phyloP scores from a whole-genome alignment of 1,140 invertebrate species.

The Orius insidiosus region DNA sequence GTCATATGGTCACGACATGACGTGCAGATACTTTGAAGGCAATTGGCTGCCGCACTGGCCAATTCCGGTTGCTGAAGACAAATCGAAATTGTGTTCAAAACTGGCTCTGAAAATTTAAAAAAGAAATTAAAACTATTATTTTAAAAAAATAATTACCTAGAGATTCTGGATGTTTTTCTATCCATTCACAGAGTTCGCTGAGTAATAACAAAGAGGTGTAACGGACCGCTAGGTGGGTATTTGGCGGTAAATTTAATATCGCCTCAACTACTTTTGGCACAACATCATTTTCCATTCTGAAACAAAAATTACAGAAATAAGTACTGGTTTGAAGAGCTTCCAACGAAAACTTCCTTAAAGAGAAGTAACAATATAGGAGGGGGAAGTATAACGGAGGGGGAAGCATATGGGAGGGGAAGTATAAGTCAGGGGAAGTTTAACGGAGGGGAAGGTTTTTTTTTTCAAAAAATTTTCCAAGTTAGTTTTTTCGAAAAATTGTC shows the following conservation, averaged over 20 bases:
- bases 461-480: too few species aligned
- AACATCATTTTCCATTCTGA: conserved; percentile 76
- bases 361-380: too few species aligned
- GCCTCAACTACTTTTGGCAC: conserved; percentile 86
- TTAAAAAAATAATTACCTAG: conserved; percentile 33
- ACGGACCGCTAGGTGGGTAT: conserved; percentile 71
- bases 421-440: too few species aligned
- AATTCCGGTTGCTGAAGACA: conserved; percentile 57
- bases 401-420: too few species aligned
- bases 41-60: conserved; percentile 55
- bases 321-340: too few species aligned
- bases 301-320: conserved; percentile 23
- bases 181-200: conserved; percentile 90
- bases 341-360: too few species aligned
- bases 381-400: too few species aligned
- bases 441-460: too few species aligned
- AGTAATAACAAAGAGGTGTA: conserved; percentile 77
- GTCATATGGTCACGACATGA: conserved; percentile 65
- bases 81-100: conserved; percentile 58
- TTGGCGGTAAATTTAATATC: conserved; percentile 66
- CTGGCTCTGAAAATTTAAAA: conserved; percentile 37
- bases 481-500: too few species aligned
- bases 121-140: conserved; percentile 9
- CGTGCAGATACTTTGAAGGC: conserved; percentile 56
- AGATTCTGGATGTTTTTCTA: conserved; percentile 67